These are phyloP conservation scores for Danaus plexippus DNA, from an alignment of 1,140 invertebrate species.

Conservation along the genomic window DNA sequence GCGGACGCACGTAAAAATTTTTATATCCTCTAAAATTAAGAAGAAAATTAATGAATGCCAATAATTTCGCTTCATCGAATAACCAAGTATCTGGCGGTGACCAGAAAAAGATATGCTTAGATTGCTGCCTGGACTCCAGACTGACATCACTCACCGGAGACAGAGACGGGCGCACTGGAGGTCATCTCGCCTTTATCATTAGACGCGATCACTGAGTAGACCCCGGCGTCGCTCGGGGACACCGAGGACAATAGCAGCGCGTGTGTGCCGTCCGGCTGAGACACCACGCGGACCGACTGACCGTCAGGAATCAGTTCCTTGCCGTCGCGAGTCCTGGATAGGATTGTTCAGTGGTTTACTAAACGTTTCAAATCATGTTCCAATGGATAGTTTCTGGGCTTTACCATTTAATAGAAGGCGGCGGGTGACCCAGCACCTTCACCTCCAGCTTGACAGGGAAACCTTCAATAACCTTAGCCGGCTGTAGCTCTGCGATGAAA, in stretches of 20 bases:
- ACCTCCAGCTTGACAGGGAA: constrained; percentile 86
- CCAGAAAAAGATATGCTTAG: too few relatives aligned
- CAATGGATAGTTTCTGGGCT: constrained; percentile 8
- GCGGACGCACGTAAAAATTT: too few relatives aligned
- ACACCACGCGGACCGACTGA: constrained; percentile 76
- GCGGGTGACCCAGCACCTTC: constrained; percentile 81
- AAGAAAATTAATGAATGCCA: too few relatives aligned
- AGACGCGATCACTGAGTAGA: constrained; percentile 81
- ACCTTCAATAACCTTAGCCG: constrained; percentile 84
- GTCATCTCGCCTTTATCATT: constrained; percentile 82
- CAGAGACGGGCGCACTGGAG: constrained; percentile 78
- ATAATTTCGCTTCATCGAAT: too few relatives aligned
- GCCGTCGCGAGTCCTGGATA: constrained; percentile 77
- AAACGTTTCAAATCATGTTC: not conserved
- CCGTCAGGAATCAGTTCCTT: constrained; percentile 83
- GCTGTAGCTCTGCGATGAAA: constrained; percentile 80
- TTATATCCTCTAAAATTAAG: too few relatives aligned
- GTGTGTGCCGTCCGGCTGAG: constrained; percentile 79
- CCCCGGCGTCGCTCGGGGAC: constrained; percentile 78
- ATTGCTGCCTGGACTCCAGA: too few relatives aligned
- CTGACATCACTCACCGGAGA: constrained; percentile 66
- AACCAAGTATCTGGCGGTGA: too few relatives aligned
- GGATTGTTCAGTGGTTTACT: not conserved
- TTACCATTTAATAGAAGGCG: constrained; percentile 82
- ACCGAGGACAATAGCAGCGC: constrained; percentile 78